Evolutionary conservation across 2,113 vertebrate species (phyloP).

Genomic region (Garra rufa): DNA sequence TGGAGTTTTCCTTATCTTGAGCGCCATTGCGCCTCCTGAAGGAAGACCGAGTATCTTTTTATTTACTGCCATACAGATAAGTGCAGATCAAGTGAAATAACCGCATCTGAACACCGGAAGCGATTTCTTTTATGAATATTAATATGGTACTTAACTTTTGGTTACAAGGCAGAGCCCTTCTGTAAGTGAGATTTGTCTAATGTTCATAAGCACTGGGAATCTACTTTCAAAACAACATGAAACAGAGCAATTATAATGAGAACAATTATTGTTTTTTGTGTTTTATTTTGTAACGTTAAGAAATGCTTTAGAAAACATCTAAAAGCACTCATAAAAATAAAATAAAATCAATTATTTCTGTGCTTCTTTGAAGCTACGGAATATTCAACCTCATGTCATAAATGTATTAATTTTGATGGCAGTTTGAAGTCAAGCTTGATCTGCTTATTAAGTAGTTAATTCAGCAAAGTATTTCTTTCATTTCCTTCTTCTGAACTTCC

Average conservation of each 20-base stretch:
- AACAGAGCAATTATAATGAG: neutral
- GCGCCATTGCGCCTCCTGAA: neutral
- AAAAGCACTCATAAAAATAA: no score
- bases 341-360: neutral
- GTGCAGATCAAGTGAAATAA: no score
- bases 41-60: fast-evolving
- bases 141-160: neutral
- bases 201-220: neutral
- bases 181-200: neutral
- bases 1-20: neutral
- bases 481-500: neutral
- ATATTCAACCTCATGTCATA: neutral
- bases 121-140: neutral
- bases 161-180: neutral
- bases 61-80: neutral
- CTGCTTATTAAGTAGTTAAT: neutral
- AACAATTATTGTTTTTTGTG: neutral
- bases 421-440: no score
- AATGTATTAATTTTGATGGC: neutral
- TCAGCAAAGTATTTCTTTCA: neutral
- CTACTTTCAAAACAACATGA: neutral
- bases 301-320: no score
- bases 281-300: no score
- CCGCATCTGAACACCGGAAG: neutral
- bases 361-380: neutral